Percentiles rank a stretch among this genome's conserved stretches.
phyloP scores from a whole-genome alignment of 2,797 vertebrate species.

The Ctenopoma kingsleyae region DNA sequence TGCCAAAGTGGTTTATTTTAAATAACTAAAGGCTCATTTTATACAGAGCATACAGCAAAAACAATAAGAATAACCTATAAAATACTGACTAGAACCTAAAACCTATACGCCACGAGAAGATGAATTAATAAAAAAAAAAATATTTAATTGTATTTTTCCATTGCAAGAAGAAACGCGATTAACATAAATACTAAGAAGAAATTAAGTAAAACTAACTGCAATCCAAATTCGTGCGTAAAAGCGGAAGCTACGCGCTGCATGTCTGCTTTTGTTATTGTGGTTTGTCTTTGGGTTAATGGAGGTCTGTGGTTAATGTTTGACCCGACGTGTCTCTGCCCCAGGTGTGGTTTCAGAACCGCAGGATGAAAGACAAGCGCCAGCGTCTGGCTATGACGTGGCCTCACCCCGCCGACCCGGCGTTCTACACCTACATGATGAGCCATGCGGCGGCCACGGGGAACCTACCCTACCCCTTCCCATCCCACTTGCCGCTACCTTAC shows the following conservation, averaged over 20 bases:
- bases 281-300: neutral
- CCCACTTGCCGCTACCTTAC: slow-evolving; percentile 96
- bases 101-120: neutral
- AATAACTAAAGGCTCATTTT: neutral
- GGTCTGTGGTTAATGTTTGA: slow-evolving; percentile 71
- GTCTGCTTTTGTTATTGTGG: slow-evolving; percentile 14
- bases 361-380: slow-evolving; percentile 99
- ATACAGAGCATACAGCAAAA: neutral
- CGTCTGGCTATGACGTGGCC: slow-evolving; percentile 99
- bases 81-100: neutral
- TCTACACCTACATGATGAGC: slow-evolving; percentile 99
- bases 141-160: neutral
- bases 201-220: neutral
- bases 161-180: neutral
- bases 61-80: neutral
- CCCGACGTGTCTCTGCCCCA: slow-evolving; percentile 71
- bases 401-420: slow-evolving; percentile 97
- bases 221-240: slow-evolving; percentile 33
- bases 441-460: slow-evolving; percentile 96
- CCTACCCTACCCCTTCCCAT: slow-evolving; percentile 95
- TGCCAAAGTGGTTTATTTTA: neutral
- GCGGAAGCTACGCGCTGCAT: slow-evolving; percentile 8
- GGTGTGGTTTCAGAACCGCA: slow-evolving; percentile 99
- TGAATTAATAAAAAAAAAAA: neutral
- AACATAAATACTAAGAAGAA: neutral